phyloP scores from a whole-genome alignment of 1,140 invertebrate genomes.

The Drosophila rhopaloa region DNA sequence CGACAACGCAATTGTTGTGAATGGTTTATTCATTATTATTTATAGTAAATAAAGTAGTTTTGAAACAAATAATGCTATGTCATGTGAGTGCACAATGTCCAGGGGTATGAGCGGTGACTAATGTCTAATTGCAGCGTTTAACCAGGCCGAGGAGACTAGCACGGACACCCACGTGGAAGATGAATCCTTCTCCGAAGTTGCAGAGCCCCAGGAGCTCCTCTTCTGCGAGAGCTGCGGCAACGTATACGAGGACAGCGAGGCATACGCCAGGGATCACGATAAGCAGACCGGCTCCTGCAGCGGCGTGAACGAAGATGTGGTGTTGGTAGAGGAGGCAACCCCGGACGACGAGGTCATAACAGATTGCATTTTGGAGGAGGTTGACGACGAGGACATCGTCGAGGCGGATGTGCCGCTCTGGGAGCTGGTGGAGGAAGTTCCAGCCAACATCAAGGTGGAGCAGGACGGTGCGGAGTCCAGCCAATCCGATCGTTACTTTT shows the following conservation, averaged over 20 bases:
- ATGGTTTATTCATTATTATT: background rate
- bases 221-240: conserved; percentile 57
- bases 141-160: background rate
- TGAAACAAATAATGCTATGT: conserved; percentile 47
- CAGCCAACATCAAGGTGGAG: background rate
- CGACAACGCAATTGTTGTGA: conserved; percentile 1
- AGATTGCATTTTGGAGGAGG: conserved; percentile 12
- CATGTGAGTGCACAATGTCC: conserved; percentile 24
- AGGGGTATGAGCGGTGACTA: too few relatives aligned
- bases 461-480: conserved; percentile 10
- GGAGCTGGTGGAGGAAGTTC: conserved; percentile 54
- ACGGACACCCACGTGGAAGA: conserved; percentile 49
- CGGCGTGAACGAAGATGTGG: conserved; percentile 5
- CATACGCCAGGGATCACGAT: conserved; percentile 43
- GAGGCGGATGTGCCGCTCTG: conserved; percentile 53
- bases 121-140: conserved; percentile 8
- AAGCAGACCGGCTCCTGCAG: conserved; percentile 5
- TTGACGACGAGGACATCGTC: conserved; percentile 42
- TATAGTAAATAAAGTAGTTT: conserved; percentile 1
- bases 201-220: conserved; percentile 16
- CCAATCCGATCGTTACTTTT: conserved; percentile 68
- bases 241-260: conserved; percentile 38
- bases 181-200: conserved; percentile 18
- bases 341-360: conserved; percentile 18
- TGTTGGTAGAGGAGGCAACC: conserved; percentile 18